Evolutionary conservation across 92 coral and sea anemone species (phyloP).

Genomic region (Zoanthus sociatus): DNA sequence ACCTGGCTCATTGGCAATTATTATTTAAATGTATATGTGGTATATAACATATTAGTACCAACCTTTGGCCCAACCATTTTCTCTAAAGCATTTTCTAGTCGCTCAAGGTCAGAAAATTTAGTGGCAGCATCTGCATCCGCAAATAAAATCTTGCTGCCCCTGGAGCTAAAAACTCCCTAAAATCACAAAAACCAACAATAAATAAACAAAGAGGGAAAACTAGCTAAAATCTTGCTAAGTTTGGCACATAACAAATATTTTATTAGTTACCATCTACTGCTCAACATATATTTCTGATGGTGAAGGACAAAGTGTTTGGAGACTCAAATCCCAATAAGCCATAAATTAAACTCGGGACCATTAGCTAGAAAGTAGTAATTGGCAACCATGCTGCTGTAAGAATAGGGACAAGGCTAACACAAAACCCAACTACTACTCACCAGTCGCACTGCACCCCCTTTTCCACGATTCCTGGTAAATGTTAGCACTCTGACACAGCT

Average conservation of each 20-base stretch:
- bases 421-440: constrained; percentile 29
- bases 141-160: constrained; percentile 92
- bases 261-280: too few relatives aligned
- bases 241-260: too few relatives aligned
- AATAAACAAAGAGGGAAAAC: not conserved
- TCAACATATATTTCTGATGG: too few relatives aligned
- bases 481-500: constrained; percentile 87
- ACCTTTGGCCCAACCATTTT: constrained; percentile 78
- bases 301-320: too few relatives aligned
- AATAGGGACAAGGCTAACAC: too few relatives aligned
- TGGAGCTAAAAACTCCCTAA: constrained; percentile 93
- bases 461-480: constrained; percentile 88
- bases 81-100: constrained; percentile 77
- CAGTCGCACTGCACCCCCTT: constrained; percentile 97
- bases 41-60: not conserved
- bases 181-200: not conserved
- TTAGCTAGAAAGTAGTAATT: too few relatives aligned
- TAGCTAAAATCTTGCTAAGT: too few relatives aligned
- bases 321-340: too few relatives aligned
- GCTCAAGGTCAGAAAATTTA: constrained; percentile 85
- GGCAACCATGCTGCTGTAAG: too few relatives aligned
- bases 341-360: too few relatives aligned
- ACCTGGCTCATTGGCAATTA: too few relatives aligned
- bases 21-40: too few relatives aligned
- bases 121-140: constrained; percentile 99